Evolutionary conservation across 2,113 vertebrate genomes (phyloP), one percentile per base, ranked within the genome.

Genomic region (Aramus guarauna): DNA sequence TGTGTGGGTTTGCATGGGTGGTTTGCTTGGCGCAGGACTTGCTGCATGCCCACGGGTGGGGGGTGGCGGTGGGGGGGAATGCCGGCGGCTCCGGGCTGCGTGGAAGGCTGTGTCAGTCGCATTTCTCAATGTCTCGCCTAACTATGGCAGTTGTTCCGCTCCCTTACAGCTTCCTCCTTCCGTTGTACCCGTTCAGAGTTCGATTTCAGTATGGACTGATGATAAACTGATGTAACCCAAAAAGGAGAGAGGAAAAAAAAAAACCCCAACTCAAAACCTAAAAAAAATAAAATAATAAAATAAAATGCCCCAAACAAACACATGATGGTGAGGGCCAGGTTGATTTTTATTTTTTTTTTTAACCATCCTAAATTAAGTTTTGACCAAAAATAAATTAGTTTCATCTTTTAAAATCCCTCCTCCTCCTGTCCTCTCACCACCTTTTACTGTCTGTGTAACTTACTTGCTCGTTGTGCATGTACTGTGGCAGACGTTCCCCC

Each of bases 1-100:
- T 95, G 95, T 97, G 97, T 95, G 84, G 97, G 96, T 96, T 78
- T 98, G 98, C 98, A 98, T 98, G 98, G 97, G 98, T 77, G 96
- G 95, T 91, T 97, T 97, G 98, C 98, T 98, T 98, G 98, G 96
- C 80, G 24, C 97, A 98, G 98, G 95, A 89, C 52, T 94, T 95
- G 97, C 97, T 98, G 98, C 98, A 98, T 98, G 98, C 63, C 64
- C 79, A 41, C 3, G 93, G 94, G 66, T n/a, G n/a, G n/a, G n/a
- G n/a, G n/a, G n/a, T n/a, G n/a, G n/a, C n/a, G n/a, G n/a, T n/a
- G n/a, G 76, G 79, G 88, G 94, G 94, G 97, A 97, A 92, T 96
- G 97, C 97, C 32, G 1, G 48, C 29, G 82, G 93, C 96, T 95
- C 94, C 0, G 18, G 92, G 95, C 97, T 97, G 94, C 8, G 58